These are phyloP conservation scores for Diarsia dahlii DNA, from an alignment of 2,888 invertebrate species.

Conservation along the genomic window DNA sequence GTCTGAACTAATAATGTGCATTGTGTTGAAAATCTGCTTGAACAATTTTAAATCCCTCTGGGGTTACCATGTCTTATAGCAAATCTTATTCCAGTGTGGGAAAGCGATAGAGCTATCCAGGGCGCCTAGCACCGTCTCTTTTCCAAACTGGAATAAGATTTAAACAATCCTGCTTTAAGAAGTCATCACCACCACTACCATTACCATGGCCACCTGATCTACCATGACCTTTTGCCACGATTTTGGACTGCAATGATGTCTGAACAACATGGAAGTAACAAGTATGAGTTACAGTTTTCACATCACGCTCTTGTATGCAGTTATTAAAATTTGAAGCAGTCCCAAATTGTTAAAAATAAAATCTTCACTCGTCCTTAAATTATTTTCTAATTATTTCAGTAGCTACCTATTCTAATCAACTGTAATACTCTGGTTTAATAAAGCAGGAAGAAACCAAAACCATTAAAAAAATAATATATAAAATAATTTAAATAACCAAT, in stretches of 20 bases:
- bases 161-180: no score
- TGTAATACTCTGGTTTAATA: not conserved
- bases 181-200: no score
- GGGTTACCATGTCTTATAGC: no score
- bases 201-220: no score
- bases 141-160: no score
- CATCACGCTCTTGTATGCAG: not conserved
- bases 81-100: no score
- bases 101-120: no score
- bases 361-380: not conserved
- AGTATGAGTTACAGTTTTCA: not conserved
- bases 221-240: not conserved
- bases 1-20: conserved; percentile 16
- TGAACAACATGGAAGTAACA: not conserved
- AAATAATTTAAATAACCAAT: no score
- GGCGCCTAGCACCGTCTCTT: no score
- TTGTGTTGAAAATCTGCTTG: conserved; percentile 18
- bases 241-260: not conserved
- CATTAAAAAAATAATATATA: no score
- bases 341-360: not conserved
- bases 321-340: not conserved
- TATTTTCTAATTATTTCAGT: not conserved
- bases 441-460: not conserved
- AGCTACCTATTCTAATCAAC: not conserved
- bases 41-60: conserved; percentile 27